Conservation (phyloP, 2,113 vertebrate genomes). For the Trinectes maculatus region DNA sequence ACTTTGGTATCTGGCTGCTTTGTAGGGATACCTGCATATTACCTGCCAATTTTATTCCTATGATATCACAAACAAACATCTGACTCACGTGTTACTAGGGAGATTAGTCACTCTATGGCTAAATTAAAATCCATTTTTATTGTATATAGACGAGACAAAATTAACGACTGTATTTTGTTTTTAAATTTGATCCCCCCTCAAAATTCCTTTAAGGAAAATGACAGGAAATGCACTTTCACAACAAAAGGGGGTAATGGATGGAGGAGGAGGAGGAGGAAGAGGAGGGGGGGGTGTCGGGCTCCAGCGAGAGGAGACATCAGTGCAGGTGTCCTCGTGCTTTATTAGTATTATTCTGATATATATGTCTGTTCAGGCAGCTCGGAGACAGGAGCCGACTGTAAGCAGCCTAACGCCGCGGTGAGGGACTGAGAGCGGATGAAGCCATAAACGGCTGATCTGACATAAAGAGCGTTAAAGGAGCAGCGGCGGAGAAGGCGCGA, state of each 20-base stretch:
- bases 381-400: slow-evolving; percentile 53
- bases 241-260: slow-evolving; percentile 27
- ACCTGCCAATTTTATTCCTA: no score
- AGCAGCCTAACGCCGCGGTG: slow-evolving; percentile 51
- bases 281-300: slow-evolving; percentile 10
- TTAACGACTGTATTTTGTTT: no score
- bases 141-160: no score
- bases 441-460: slow-evolving; percentile 63
- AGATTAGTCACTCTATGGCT: no score
- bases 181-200: no score
- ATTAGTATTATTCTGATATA: no score
- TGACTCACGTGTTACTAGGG: no score
- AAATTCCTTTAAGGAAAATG: no score
- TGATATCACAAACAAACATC: no score
- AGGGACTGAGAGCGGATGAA: slow-evolving; percentile 54
- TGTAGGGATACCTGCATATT: no score
- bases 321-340: slow-evolving; percentile 71
- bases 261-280: not conserved
- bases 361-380: slow-evolving; percentile 52
- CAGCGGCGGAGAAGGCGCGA: slow-evolving; percentile 46
- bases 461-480: slow-evolving; percentile 53
- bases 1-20: no score
- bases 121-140: no score
- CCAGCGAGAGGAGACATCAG: slow-evolving; percentile 56
- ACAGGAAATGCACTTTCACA: slow-evolving; percentile 46